These are phyloP conservation scores for Coleophora flavipennella DNA, from an alignment of 2,888 invertebrate species.

Conservation along the genomic window DNA sequence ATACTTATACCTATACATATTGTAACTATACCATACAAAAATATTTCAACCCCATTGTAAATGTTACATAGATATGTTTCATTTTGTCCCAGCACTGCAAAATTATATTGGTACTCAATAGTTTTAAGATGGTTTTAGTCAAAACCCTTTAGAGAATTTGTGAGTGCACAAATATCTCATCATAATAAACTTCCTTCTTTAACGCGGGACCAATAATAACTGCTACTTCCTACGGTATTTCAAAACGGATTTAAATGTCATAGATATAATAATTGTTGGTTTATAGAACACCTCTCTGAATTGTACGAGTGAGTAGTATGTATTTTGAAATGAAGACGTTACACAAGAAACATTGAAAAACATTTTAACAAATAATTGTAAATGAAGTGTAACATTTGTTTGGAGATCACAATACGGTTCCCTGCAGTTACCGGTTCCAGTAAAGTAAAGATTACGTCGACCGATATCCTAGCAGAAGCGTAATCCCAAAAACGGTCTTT, in stretches of 20 bases:
- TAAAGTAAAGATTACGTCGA: slow-evolving; percentile 34
- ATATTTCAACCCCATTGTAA: no score
- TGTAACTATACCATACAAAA: no score
- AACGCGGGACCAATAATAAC: slow-evolving; percentile 4
- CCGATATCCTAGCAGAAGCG: slow-evolving; percentile 17
- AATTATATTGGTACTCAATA: no score
- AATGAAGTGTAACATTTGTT: slow-evolving; percentile 30
- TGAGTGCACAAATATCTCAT: slow-evolving; percentile 5
- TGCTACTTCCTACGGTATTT: slow-evolving; percentile 4
- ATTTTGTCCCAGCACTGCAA: no score
- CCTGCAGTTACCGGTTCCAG: slow-evolving; percentile 21
- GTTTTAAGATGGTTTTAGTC: not conserved
- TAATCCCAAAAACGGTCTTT: slow-evolving; percentile 29
- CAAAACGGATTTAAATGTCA: slow-evolving; percentile 8
- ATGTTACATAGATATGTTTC: no score
- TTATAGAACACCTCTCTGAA: no score
- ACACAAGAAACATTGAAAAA: slow-evolving; percentile 6
- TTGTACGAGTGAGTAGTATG: no score
- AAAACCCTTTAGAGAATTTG: slow-evolving; percentile 1
- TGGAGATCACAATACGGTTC: slow-evolving; percentile 21
- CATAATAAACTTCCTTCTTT: slow-evolving; percentile 24
- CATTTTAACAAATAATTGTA: slow-evolving; percentile 15
- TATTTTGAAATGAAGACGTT: slow-evolving; percentile 4
- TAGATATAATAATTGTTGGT: not conserved
- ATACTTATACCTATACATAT: no score